Base-by-base conservation (phyloP, 2,113 vertebrate species). In the Chloroceryle aenea region DNA sequence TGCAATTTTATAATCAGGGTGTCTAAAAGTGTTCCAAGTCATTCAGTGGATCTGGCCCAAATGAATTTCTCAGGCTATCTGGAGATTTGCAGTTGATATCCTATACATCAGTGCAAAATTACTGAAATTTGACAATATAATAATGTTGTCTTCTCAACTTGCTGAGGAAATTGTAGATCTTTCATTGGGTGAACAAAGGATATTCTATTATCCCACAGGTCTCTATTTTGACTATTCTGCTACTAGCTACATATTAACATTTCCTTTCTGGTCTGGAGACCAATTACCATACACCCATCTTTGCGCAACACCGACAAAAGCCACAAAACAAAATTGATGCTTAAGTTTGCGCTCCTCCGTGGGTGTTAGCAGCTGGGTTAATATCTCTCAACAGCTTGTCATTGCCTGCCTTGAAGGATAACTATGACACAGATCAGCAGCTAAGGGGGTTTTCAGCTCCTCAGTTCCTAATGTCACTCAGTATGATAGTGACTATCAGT, bases 311-410 rank as follows among this genome's bases (percentile, higher is more conserved):
- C 81, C 47, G 78, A 85, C 85, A 94, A 79, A 94, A 94, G 55
- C 82, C 74, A 76, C 36, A 59, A 72, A 86, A 80, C 67, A 95
- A 93, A 83, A 84, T 32, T 81, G 90, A 90, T 81, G 84, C 59
- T 52, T 25, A 52, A 55, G 30, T 66, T 59, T 69, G 18, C 7
- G 14, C 38, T 69, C 58, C 62, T 67, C 27, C 0, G 32, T 66
- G 83, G 58, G 58, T 9, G 3, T 45, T 59, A 68, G 72, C 73
- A 78, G 53, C 36, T 4, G 2, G 43, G 40, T 67, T 85, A 73
- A 64, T 30, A 36, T 22, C 61, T 48, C 68, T 42, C 55, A 62
- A 42, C 75, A 88, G 62, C 48, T 61, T 89, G 43, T 75, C 79
- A 26, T 22, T 16, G 32, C 52, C 58, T 92, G 61, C 43, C 16